Base-by-base conservation (phyloP, 2,888 invertebrate genomes). In the Sminthurinus aureus region DNA sequence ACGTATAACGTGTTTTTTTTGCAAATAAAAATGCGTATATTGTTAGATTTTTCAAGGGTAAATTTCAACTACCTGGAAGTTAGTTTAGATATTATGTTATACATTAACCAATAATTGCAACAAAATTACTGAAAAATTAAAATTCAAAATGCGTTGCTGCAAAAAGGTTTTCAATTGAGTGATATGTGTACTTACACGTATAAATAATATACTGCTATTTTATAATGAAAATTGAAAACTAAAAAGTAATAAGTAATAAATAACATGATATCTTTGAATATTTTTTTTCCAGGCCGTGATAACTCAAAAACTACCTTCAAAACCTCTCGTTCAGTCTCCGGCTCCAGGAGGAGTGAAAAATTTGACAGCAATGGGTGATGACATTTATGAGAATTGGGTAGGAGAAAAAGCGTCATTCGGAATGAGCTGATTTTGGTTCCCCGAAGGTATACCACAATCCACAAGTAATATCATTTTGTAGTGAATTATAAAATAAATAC, bases 341-440 rank as follows among this genome's bases (percentile, higher is more conserved):
- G 26, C 26, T 71, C 71, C 71, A 24, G 71, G 71, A 26, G 71
- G 76, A 20, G 22, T 26, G 26, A 73, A 24, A 20, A 71, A 71
- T 24, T 8, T 24, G 26, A 24, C 11, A 22, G 58, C 22, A 15
- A 85, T 85, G 84, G 85, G 85, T 1, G 87, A 87, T 64, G 84
- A 84, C 20, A 51, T 83, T 20, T 85, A 85, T 51, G 79, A 82
- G 20, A 74, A 85, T 50, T 87, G 84, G 88, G 71, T 52, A 0
- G 87, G 87, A 20, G 85, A 93, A 90, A 94, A 94, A 89, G 97
- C 96, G 8, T 96, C 96, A 0, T 96, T 97, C 90, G 96, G 96
- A 15, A 96, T 97, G 96, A 96, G 96, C 18, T 97, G 97, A 90
- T 97, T 97, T 91, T 97, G 97, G 97, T 75, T 95, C 52, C 95